Base-by-base conservation (phyloP, 2,888 invertebrate species). In the Torymus texanus region DNA sequence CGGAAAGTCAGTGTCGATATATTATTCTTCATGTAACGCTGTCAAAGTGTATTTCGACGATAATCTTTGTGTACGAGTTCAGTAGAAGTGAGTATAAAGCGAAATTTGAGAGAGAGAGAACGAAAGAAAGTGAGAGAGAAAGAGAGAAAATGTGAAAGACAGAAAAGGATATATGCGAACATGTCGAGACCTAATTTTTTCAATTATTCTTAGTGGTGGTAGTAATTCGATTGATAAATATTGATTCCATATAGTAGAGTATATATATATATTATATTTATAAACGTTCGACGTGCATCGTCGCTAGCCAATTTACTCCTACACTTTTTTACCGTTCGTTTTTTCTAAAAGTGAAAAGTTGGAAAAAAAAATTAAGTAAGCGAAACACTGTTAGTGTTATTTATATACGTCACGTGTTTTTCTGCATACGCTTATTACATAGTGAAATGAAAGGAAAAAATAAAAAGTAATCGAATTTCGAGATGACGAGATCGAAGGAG, bases 251-350 rank as follows among this genome's bases (percentile, higher is more conserved):
- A 29, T 41, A 21, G 75, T 80, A 78, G 68, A 55, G 63, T 79
- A 80, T 78, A 82, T 74, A 80, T 82, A 75, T 41, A 67, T 75
- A 41, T 41, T 41, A 75, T 79, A 78, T 66, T 72, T 78, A 82
- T 81, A 83, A 84, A 84, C 79, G 83, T 84, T 84, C 80, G 79
- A 82, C 83, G 83, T 82, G 76, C 79, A 53, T 72, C 58, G 80
- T 85, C 84, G 84, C 84, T 88, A 88, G 88, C 87, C 87, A 88
- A 88, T 88, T 88, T 86, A 86, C 87, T 88, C 86, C 85, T 87
- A 85, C 84, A 85, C 84, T 87, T 86, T 87, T 88, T 85, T 88
- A 88, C 87, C 84, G 84, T 88, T 88, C 86, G 85, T 88, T 88
- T 87, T 88, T 73, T 88, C 86, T 87, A 86, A 87, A 86, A n/a